Evolutionary conservation across 2,888 invertebrate species (phyloP).

Genomic region (Aethes cnicana): DNA sequence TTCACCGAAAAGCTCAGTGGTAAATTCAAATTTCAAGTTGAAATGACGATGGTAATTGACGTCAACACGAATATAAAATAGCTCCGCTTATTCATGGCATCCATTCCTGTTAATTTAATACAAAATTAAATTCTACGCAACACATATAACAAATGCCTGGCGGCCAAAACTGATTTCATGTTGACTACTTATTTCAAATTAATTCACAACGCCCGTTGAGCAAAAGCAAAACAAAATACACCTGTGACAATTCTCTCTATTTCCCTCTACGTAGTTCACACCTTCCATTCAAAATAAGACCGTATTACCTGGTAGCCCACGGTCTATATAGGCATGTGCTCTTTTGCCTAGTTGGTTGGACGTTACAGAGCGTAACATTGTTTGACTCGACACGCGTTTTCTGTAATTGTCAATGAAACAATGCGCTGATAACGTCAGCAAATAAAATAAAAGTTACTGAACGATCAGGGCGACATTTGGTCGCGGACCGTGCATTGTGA

Average conservation of each 20-base stretch:
- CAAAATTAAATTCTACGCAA: no score
- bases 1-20: no score
- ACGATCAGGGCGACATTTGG: constrained; percentile 21
- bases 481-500: constrained; percentile 16
- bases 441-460: constrained; percentile 38
- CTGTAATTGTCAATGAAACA: constrained; percentile 50
- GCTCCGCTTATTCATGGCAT: no score
- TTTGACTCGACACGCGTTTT: constrained; percentile 28
- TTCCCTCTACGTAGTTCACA: constrained; percentile 11
- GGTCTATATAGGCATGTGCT: background rate
- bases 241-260: constrained; percentile 23
- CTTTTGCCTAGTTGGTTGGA: constrained; percentile 11
- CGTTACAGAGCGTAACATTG: constrained; percentile 21
- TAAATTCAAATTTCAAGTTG: no score
- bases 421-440: constrained; percentile 40
- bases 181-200: constrained; percentile 26
- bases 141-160: no score
- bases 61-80: no score
- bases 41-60: no score
- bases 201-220: constrained; percentile 11
- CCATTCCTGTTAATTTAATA: no score
- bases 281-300: background rate
- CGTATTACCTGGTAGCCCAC: background rate
- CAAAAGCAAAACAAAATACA: constrained; percentile 11
- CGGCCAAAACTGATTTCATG: background rate